Conservation (phyloP, 2,113 vertebrate genomes). For the Oplegnathus fasciatus region DNA sequence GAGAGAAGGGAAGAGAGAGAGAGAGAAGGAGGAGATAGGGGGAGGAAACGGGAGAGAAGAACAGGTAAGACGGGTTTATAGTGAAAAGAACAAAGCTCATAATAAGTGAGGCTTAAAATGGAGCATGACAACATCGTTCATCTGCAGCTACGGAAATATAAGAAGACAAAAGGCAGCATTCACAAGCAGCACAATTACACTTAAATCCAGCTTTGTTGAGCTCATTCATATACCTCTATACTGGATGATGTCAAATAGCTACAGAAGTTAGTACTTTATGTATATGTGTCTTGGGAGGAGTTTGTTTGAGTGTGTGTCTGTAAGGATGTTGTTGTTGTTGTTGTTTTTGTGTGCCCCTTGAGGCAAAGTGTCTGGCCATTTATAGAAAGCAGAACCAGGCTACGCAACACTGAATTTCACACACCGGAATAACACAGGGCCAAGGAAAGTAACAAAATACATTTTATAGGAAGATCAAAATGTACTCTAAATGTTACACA, state of each 20-base stretch:
- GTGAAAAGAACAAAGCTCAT: conserved; percentile 32
- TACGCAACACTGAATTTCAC: conserved; percentile 22
- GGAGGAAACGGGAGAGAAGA: conserved; percentile 40
- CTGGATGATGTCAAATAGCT: neutral
- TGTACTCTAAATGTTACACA: neutral
- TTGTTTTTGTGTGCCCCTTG: neutral
- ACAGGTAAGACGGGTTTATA: conserved; percentile 84
- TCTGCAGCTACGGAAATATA: conserved; percentile 6
- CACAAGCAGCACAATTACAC: neutral
- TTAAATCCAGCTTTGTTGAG: neutral
- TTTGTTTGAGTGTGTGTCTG: neutral
- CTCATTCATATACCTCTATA: neutral
- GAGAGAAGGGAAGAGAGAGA: conserved; percentile 30
- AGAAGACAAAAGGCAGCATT: conserved; percentile 3
- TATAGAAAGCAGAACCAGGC: conserved; percentile 30
- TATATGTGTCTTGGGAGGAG: neutral
- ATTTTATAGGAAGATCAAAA: neutral
- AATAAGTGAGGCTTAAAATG: conserved; percentile 6
- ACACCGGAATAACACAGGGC: neutral
- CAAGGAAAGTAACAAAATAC: neutral
- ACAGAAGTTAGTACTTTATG: neutral
- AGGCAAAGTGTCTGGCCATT: neutral
- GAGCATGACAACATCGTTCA: neutral
- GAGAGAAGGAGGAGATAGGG: conserved; percentile 4
- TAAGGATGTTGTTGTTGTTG: neutral